Percentiles rank a stretch among this genome's conserved stretches.
These are phyloP conservation scores for Drosophila gunungcola DNA, from an alignment of 1,140 invertebrate genomes.

Conservation along the genomic window DNA sequence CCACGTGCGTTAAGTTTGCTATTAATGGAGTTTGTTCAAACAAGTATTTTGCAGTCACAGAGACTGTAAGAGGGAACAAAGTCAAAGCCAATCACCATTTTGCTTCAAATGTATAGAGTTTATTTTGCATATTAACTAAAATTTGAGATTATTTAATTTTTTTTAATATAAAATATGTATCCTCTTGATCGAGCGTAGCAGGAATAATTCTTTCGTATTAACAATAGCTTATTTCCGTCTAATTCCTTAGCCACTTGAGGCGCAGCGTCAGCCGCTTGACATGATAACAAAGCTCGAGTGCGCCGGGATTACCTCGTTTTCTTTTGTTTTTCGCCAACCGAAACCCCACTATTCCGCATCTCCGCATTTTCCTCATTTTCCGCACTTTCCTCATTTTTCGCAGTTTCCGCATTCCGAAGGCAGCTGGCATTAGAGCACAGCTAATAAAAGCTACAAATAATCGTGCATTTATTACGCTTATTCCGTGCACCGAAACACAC, in stretches of 20 bases:
- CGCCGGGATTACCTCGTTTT: conserved; percentile 70
- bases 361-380: background rate
- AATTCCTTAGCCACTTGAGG: conserved; percentile 43
- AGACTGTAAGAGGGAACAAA: no score
- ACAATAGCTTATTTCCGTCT: conserved; percentile 60
- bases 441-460: conserved; percentile 80
- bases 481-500: conserved; percentile 30
- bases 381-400: conserved; percentile 2
- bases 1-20: no score
- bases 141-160: no score
- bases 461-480: conserved; percentile 71
- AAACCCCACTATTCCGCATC: background rate
- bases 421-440: conserved; percentile 50
- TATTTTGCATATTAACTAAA: no score
- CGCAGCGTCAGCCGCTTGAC: conserved; percentile 47
- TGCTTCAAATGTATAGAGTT: no score
- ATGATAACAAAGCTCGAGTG: conserved; percentile 50
- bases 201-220: conserved; percentile 46
- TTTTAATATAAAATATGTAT: no score
- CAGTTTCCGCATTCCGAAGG: conserved; percentile 13
- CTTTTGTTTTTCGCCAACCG: background rate
- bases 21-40: no score
- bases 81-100: no score
- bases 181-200: background rate
- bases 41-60: no score